Conservation (phyloP, 2,113 vertebrate genomes). For the Siphamia tubifer region DNA sequence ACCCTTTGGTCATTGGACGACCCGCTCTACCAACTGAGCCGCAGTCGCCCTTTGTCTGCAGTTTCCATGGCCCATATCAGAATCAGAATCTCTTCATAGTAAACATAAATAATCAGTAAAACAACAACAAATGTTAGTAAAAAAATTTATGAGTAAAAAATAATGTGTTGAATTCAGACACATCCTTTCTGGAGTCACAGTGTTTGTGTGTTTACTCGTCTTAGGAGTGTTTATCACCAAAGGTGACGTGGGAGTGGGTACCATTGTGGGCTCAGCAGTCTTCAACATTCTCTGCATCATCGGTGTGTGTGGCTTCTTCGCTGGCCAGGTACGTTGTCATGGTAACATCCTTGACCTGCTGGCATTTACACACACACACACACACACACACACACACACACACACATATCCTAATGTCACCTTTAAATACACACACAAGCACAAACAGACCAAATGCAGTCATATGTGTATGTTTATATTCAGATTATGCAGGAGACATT, state of each 20-base stretch:
- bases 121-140: no score
- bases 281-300: conserved; percentile 97
- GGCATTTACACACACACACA: conserved; percentile 5
- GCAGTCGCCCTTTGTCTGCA: no score
- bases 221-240: conserved; percentile 95
- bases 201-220: conserved; percentile 20
- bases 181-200: neutral
- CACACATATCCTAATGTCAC: conserved; percentile 1
- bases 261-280: conserved; percentile 93
- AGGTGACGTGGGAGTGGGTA: conserved; percentile 92
- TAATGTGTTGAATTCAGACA: no score
- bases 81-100: no score
- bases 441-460: neutral
- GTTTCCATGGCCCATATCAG: no score
- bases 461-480: neutral
- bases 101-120: no score
- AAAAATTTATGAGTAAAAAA: no score
- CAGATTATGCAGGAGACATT: neutral
- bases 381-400: neutral
- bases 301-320: conserved; percentile 93
- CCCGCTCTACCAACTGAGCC: no score
- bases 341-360: neutral
- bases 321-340: conserved; percentile 85
- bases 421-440: conserved; percentile 18
- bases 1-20: no score